Percentiles rank a stretch among this genome's conserved stretches.
Conservation (phyloP, 2,113 vertebrate genomes). For the Alaudala cheleensis region DNA sequence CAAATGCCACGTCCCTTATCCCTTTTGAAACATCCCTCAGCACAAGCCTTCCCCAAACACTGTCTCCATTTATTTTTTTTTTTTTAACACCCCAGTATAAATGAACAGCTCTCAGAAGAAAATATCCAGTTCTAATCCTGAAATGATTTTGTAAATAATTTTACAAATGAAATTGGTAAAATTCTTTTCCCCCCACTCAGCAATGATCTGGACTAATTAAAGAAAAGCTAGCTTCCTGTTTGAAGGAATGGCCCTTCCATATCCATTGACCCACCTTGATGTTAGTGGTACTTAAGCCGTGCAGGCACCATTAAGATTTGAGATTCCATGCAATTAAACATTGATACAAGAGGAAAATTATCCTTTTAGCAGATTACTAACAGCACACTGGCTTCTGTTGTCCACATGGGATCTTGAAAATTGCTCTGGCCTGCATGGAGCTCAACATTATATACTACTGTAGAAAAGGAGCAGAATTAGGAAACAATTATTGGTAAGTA, state of each 20-base stretch:
- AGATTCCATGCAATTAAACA: slow-evolving; percentile 56
- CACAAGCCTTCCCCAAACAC: neutral
- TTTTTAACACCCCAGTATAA: neutral
- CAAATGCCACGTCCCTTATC: fast-evolving
- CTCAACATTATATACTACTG: slow-evolving; percentile 20
- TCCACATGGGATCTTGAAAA: slow-evolving; percentile 44
- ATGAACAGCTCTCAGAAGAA: neutral
- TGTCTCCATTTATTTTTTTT: neutral
- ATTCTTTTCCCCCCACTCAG: neutral
- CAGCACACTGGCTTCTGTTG: slow-evolving; percentile 41
- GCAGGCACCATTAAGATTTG: neutral
- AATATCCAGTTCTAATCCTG: neutral
- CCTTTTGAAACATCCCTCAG: neutral
- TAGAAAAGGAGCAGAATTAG: slow-evolving; percentile 51
- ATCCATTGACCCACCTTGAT: neutral
- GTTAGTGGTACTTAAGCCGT: neutral
- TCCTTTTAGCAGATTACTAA: slow-evolving; percentile 53
- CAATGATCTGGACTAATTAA: neutral
- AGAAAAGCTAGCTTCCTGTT: neutral
- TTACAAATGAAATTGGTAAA: neutral
- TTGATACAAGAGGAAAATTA: slow-evolving; percentile 18
- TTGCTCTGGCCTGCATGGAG: neutral
- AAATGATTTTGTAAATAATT: neutral
- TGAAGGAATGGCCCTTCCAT: neutral
- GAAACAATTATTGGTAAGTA: slow-evolving; percentile 56